phyloP scores from a whole-genome alignment of 2,113 vertebrate species.

The Clarias gariepinus region DNA sequence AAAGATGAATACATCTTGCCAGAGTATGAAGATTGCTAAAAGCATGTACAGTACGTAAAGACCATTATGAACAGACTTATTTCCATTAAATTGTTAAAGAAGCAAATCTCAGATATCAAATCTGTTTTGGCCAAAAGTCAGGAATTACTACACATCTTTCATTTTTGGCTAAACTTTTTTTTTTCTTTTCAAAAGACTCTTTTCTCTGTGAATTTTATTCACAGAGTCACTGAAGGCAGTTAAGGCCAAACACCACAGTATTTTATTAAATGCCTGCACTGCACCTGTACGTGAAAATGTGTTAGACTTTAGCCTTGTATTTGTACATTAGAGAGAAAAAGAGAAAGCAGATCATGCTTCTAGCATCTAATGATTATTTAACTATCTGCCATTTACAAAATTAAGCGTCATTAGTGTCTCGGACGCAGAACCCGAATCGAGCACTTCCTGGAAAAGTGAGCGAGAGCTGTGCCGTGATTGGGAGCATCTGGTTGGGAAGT shows the following conservation, averaged over 20 bases:
- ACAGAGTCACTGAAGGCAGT: not conserved
- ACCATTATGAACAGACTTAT: not conserved
- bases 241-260: conserved; percentile 11
- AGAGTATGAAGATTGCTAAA: not conserved
- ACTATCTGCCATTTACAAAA: conserved; percentile 55
- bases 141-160: not conserved
- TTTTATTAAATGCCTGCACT: not conserved
- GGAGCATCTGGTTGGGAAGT: conserved; percentile 53
- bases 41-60: not conserved
- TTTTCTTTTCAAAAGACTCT: not conserved
- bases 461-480: conserved; percentile 46
- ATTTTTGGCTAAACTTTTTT: not conserved
- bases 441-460: conserved; percentile 48
- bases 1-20: not conserved
- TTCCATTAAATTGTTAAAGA: not conserved
- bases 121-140: not conserved
- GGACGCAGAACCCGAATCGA: conserved; percentile 30
- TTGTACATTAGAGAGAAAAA: conserved; percentile 35
- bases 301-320: conserved; percentile 23
- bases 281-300: conserved; percentile 36
- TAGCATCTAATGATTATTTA: conserved; percentile 57
- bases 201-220: not conserved
- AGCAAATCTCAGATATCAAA: not conserved
- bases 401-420: conserved; percentile 50
- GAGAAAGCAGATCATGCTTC: conserved; percentile 10